Base-by-base conservation (phyloP, 2,797 vertebrate genomes). In the Syncerus caffer region DNA sequence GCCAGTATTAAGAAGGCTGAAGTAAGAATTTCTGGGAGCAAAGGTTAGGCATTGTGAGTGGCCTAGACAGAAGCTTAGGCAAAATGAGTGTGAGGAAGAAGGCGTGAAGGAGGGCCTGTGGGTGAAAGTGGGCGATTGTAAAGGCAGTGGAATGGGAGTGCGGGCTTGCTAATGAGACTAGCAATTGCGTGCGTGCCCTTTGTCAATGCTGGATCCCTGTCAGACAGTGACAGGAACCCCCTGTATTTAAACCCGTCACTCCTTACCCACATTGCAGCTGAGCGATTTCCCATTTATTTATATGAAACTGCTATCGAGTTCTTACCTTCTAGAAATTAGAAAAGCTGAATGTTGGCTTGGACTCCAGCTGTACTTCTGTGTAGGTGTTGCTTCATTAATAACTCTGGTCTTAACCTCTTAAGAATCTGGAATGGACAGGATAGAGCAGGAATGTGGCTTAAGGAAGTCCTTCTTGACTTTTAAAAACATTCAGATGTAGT, bases 331-430 rank as follows among this genome's bases (percentile, higher is more conserved):
- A 84, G 82, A 96, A 96, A 86, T 93, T 76, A 74, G 45, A 71
- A 71, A 23, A 71, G 34, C 67, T 91, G 53, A 91, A 84, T 74
- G 25, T 79, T 93, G 55, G 51, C 42, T 82, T 92, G 47, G 42
- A 84, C 38, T 67, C 25, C 85, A 42, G 17, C 80, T 34, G 31
- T 93, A n/a, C n/a, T 42, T 62, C 53, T 91, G 11, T 82, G 95
- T 85, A 62, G n/a, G 51, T n/a, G 93, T 91, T 97, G 55, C 67
- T 90, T 97, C 25, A 64, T 91, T 80, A 92, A 82, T 71, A 90
- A 84, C 47, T 87, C 42, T 89, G 29, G 31, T 64, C 62, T 95
- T 93, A 83, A 42, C 51, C 12, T 84, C 53, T 89, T 53, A 42
- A 67, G 45, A 94, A 29, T 34, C 31, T 85, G n/a, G n/a, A 67